Base-by-base conservation (phyloP, 1,140 invertebrate genomes). In the Plodia interpunctella region DNA sequence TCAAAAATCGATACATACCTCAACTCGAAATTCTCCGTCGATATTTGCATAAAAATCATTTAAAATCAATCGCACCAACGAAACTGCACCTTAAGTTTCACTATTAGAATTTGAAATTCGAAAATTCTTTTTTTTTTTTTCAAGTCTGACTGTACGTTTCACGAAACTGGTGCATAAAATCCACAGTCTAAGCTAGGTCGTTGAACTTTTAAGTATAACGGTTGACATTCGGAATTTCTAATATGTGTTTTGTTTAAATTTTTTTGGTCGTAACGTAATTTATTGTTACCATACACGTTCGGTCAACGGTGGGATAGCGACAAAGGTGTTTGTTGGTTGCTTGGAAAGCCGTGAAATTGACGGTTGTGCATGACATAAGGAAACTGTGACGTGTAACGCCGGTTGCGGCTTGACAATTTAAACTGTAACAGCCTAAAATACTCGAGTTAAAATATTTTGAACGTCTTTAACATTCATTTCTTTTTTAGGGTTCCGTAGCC, bases 141-240 rank as follows among this genome's bases (percentile, higher is more conserved):
- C 57, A 25, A 32, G 60, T 49, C 50, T 50, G 32, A 60, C 49
- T 61, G 64, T 70, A 69, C n/a, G n/a, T 61, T 44, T 70, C 57
- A 69, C 54, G 15, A 72, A 83, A 83, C 72, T 83, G 74, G 75
- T 81, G 80, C 80, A 81, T 80, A 80, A 68, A 80, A 81, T 70
- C 60, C 55, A 52, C 38, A 66, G 65, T 70, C 62, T 30, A 69
- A 56, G 50, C 66, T 66, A 68, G 76, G 74, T 49, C 76, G 59
- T 79, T 76, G 73, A 76, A 72, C 74, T 66, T 62, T 59, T 38
- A 64, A 52, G 72, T 72, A 65, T 61, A 68, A 79, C 74, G 76
- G 76, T 78, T 63, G 55, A 66, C 71, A 65, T 70, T 62, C 67
- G 57, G 66, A 73, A 69, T 68, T 68, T 62, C 58, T 74, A 73